Evolutionary conservation across 2,888 invertebrate species (phyloP).

Genomic region (Drosophila kuntzei): DNA sequence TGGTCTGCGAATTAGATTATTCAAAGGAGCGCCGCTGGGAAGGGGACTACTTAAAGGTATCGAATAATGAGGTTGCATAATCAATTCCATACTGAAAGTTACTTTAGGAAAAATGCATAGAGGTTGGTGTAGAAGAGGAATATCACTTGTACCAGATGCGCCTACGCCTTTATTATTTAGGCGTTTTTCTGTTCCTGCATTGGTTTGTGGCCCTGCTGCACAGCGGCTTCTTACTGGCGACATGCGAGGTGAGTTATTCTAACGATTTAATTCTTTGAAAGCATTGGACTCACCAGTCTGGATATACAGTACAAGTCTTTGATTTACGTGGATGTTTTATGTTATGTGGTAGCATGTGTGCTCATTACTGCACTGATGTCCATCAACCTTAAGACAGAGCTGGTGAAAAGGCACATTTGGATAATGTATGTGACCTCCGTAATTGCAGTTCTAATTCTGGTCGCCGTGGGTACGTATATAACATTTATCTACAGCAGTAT

Average conservation of each 20-base stretch:
- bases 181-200: slow-evolving; percentile 48
- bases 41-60: slow-evolving; percentile 31
- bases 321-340: slow-evolving; percentile 35
- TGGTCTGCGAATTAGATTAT: slow-evolving; percentile 33
- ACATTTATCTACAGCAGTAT: neutral
- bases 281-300: neutral
- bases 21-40: slow-evolving; percentile 31
- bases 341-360: neutral
- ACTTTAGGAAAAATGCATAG: slow-evolving; percentile 28
- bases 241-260: slow-evolving; percentile 39
- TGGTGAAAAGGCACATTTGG: slow-evolving; percentile 12
- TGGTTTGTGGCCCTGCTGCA: slow-evolving; percentile 1
- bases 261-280: neutral
- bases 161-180: slow-evolving; percentile 20
- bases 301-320: neutral
- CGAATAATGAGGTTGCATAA: neutral
- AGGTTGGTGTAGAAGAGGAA: slow-evolving; percentile 27
- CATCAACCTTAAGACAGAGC: slow-evolving; percentile 31
- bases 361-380: slow-evolving; percentile 19
- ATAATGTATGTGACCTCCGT: slow-evolving; percentile 46
- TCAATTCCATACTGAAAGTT: neutral
- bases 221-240: slow-evolving; percentile 27
- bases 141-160: slow-evolving; percentile 26
- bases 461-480: slow-evolving; percentile 34
- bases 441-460: slow-evolving; percentile 26